phyloP scores from a whole-genome alignment of 2,113 vertebrate species.

The Puntigrus tetrazona region DNA sequence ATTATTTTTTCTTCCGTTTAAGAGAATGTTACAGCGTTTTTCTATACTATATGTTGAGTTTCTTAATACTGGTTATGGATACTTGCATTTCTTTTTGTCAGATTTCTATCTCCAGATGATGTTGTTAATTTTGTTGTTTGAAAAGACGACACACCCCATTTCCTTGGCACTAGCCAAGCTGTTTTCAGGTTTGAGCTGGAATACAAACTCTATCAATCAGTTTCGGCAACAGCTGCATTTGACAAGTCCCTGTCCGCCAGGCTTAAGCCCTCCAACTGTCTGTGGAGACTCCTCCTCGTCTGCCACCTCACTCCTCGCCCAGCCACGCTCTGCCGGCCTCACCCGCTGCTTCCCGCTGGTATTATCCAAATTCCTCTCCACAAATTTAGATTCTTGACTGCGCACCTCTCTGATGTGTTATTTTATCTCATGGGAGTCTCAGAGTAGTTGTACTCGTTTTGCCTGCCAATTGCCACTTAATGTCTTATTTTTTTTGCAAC shows the following conservation, averaged over 20 bases:
- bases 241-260: constrained; percentile 93
- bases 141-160: constrained; percentile 64
- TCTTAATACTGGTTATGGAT: background rate
- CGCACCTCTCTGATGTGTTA: constrained; percentile 49
- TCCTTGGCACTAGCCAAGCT: constrained; percentile 72
- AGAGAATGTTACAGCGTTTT: background rate
- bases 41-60: background rate
- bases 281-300: constrained; percentile 82
- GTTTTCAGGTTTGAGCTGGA: constrained; percentile 71
- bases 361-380: constrained; percentile 65
- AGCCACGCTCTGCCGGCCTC: constrained; percentile 65
- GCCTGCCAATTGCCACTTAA: background rate
- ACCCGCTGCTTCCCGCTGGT: constrained; percentile 68
- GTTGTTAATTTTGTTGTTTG: constrained; percentile 45
- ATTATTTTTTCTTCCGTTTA: background rate
- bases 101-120: constrained; percentile 31
- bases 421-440: constrained; percentile 50
- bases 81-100: constrained; percentile 39
- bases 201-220: constrained; percentile 96
- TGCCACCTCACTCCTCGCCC: constrained; percentile 71
- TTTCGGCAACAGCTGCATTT: constrained; percentile 91
- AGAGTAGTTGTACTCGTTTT: constrained; percentile 1
- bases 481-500: constrained; percentile 2
- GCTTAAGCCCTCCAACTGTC: constrained; percentile 92
- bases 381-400: constrained; percentile 57